Conservation (phyloP, 2,888 invertebrate genomes). For the Nemurella pictetii region DNA sequence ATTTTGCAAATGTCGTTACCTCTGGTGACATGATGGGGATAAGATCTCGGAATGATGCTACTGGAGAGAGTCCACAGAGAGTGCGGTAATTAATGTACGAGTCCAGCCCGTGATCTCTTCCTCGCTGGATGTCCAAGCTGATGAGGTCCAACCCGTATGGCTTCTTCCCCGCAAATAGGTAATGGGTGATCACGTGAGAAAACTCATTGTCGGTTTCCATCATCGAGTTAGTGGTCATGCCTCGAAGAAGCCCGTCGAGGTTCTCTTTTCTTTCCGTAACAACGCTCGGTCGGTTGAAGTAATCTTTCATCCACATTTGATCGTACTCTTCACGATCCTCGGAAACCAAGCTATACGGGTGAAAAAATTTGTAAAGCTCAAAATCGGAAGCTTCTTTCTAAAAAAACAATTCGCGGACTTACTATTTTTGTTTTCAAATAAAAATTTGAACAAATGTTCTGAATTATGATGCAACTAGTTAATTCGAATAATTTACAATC, state of each 20-base stretch:
- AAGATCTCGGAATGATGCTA: constrained; percentile 40
- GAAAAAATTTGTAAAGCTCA: too few relatives aligned
- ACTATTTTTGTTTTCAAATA: background rate
- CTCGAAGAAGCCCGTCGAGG: constrained; percentile 26
- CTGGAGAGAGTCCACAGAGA: constrained; percentile 44
- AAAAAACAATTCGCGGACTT: too few relatives aligned
- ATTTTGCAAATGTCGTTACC: constrained; percentile 37
- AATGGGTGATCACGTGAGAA: constrained; percentile 44
- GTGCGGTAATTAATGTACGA: constrained; percentile 44
- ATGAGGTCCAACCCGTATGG: constrained; percentile 47
- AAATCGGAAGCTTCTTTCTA: too few relatives aligned
- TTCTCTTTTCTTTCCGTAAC: background rate
- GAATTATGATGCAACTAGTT: too few relatives aligned
- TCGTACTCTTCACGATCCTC: constrained; percentile 20
- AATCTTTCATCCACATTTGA: constrained; percentile 10
- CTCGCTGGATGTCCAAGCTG: constrained; percentile 47
- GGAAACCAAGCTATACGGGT: constrained; percentile 30
- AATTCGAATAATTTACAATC: too few relatives aligned
- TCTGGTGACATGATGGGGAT: constrained; percentile 36
- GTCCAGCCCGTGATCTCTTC: constrained; percentile 45
- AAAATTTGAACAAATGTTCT: constrained; percentile 15
- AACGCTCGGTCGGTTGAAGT: constrained; percentile 21
- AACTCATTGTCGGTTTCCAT: constrained; percentile 11
- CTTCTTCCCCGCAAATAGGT: constrained; percentile 45
- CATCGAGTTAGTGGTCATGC: constrained; percentile 7